Base-by-base conservation (phyloP, 2,797 vertebrate genomes). In the Etheostoma perlongum region DNA sequence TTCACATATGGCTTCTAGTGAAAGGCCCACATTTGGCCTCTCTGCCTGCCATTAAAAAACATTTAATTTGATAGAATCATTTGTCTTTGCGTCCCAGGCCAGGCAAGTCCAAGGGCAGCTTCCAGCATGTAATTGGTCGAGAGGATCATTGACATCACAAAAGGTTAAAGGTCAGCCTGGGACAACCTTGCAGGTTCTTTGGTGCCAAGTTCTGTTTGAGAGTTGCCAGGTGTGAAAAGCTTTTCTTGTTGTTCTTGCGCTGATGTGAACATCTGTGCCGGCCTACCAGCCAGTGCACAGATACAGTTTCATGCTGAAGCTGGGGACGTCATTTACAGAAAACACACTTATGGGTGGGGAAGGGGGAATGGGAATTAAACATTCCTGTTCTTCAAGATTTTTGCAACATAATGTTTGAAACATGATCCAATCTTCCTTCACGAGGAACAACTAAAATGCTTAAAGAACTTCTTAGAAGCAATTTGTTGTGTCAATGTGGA, bases 1-100 rank as follows among this genome's bases (percentile, higher is more conserved):
- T 93, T 93, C 88, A 89, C 92, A 93, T 84, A 55, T 92, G 92
- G 91, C 84, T 78, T 82, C 81, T 44, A 76, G 84, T 83, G 85
- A 87, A 82, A 90, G 85, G 85, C 82, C 83, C 94, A 93, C 94
- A 95, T 97, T 94, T 96, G 96, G 96, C 96, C 95, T 95, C 94
- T 87, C 74, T 68, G 85, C n/a, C 94, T 95, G 92, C 96, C 95
- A 97, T 98, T 98, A 97, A 95, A 96, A 95, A 96, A 95, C 96
- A 97, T 97, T 97, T 97, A 94, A 95, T 95, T 91, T 96, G 96
- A 97, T 97, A 94, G 96, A 95, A 95, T 96, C 96, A 97, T 98
- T 97, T 96, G 96, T 98, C 97, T 97, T 97, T 94, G 93, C 94
- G 96, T 97, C 95, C 94, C 92, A 91, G 84, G 89, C 92, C 92